phyloP scores from a whole-genome alignment of 1,140 invertebrate species.

The Nephila pilipes region DNA sequence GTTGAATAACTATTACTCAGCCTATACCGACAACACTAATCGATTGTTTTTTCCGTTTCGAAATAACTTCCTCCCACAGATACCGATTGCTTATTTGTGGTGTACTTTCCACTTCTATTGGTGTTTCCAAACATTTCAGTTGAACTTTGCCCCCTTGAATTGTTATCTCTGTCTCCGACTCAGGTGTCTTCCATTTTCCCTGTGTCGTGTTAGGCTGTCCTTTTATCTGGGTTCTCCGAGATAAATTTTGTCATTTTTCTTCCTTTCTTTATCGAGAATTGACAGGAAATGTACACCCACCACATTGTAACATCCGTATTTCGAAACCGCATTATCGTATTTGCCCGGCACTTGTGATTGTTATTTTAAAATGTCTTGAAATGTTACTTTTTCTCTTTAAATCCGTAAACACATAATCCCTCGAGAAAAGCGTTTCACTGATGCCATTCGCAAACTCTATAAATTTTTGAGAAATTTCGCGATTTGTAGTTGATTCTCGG shows the following conservation, averaged over 20 bases:
- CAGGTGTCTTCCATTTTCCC: conserved; percentile 14
- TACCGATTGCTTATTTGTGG: neutral
- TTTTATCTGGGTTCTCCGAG: neutral
- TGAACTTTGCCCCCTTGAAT: neutral
- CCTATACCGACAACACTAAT: neutral
- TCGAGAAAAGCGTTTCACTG: too few relatives aligned
- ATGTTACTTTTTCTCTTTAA: neutral
- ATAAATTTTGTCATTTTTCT: neutral
- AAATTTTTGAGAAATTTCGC: too few relatives aligned
- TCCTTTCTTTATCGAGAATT: neutral
- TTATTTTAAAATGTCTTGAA: neutral
- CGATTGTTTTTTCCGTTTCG: conserved; percentile 2
- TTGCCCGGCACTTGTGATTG: neutral
- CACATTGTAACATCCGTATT: conserved; percentile 22
- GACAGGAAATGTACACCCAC: conserved; percentile 11
- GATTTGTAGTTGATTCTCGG: too few relatives aligned
- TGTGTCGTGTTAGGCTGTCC: neutral
- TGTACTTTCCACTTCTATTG: neutral
- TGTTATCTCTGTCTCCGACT: neutral
- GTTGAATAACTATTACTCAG: neutral
- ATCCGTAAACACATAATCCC: neutral
- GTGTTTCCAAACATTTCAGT: neutral
- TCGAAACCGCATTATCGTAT: neutral
- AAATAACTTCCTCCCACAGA: neutral
- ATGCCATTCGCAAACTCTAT: too few relatives aligned